Conservation (phyloP, 1,140 invertebrate species). For the Agraylea sexmaculata region DNA sequence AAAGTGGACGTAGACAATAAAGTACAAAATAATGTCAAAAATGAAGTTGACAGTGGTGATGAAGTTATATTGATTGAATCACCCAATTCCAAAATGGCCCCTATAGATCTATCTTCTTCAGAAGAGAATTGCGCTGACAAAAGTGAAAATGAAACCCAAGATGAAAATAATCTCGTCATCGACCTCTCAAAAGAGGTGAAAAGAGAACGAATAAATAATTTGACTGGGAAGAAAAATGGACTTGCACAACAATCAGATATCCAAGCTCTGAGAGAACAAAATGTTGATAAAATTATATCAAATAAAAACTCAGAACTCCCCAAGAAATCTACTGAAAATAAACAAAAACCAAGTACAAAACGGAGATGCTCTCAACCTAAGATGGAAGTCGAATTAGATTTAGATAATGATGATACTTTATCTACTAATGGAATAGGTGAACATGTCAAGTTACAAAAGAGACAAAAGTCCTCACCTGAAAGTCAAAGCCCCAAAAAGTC, state of each 20-base stretch:
- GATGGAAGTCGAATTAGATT: slow-evolving; percentile 37
- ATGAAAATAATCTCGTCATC: slow-evolving; percentile 25
- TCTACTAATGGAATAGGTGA: slow-evolving; percentile 40
- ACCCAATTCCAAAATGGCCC: slow-evolving; percentile 26
- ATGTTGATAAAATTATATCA: slow-evolving; percentile 13
- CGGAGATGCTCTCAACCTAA: slow-evolving; percentile 34
- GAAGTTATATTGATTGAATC: slow-evolving; percentile 35
- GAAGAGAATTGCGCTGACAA: slow-evolving; percentile 25
- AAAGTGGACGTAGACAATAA: slow-evolving; percentile 23
- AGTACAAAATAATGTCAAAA: slow-evolving; percentile 24
- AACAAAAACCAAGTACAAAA: slow-evolving; percentile 29
- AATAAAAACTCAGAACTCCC: slow-evolving; percentile 6
- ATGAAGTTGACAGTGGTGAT: slow-evolving; percentile 30
- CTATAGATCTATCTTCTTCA: slow-evolving; percentile 36
- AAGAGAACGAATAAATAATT: slow-evolving; percentile 25
- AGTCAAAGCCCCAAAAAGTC: slow-evolving; percentile 17
- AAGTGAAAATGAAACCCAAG: slow-evolving; percentile 11
- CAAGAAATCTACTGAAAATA: slow-evolving; percentile 27
- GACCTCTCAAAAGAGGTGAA: slow-evolving; percentile 36
- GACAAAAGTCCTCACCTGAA: slow-evolving; percentile 42
- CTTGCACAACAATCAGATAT: slow-evolving; percentile 29
- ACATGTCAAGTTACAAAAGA: slow-evolving; percentile 41
- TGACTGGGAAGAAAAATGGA: slow-evolving; percentile 3
- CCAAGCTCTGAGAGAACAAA: slow-evolving; percentile 34
- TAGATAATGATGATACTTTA: slow-evolving; percentile 33